phyloP scores from a whole-genome alignment of 2,113 vertebrate genomes.

The Gymnocephalus cernua region DNA sequence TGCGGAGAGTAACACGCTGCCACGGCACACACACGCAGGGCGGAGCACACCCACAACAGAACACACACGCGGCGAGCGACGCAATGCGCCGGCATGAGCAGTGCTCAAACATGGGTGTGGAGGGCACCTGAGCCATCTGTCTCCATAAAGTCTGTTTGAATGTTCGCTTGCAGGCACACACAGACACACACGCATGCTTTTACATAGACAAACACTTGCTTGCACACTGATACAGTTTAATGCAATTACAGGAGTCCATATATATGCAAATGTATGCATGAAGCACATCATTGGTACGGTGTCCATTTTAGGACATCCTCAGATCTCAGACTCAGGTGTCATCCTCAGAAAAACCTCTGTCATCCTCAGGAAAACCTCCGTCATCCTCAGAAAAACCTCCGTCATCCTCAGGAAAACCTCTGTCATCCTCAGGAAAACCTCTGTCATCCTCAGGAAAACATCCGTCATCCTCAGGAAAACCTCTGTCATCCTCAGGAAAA shows the following conservation, averaged over 20 bases:
- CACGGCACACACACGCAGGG: conserved; percentile 43
- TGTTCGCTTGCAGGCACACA: conserved; percentile 4
- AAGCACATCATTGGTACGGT: conserved; percentile 1
- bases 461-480: no score
- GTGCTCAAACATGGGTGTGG: conserved; percentile 52
- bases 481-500: no score
- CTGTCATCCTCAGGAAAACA: no score
- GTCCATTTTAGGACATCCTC: no score
- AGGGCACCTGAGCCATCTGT: conserved; percentile 75
- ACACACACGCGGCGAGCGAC: conserved; percentile 67
- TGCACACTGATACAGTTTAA: conserved; percentile 9
- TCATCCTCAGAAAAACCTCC: no score
- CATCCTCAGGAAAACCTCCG: no score
- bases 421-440: no score
- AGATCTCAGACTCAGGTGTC: no score
- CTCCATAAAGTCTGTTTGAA: conserved; percentile 14
- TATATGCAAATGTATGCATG: conserved; percentile 17
- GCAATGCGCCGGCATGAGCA: conserved; percentile 42
- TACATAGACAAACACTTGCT: background rate
- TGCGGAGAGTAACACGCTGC: conserved; percentile 44
- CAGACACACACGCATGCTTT: background rate
- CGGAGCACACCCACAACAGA: conserved; percentile 57
- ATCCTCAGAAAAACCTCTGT: no score
- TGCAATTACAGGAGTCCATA: conserved; percentile 12
- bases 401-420: no score